Evolutionary conservation across 1,140 invertebrate genomes (phyloP), one percentile per base, ranked within the genome.

Genomic region (Probaryconus sp.): DNA sequence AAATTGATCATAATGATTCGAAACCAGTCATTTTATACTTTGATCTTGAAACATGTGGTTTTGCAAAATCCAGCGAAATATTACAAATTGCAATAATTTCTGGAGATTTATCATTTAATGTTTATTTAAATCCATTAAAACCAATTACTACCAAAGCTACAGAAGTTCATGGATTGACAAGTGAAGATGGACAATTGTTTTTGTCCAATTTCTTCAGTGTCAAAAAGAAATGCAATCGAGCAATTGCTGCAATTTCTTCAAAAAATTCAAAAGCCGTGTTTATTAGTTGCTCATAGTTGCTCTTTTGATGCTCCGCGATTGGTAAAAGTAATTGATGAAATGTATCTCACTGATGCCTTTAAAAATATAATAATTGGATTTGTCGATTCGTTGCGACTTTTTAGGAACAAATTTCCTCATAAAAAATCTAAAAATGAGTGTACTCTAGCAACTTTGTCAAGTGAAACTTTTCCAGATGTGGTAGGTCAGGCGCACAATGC

Each of bases 41-140:
- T 28, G 65, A 76, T 38, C 17, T 72, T 24, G 63, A 77, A 60
- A 77, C 68, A 9, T 68, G 56, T 6, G 68, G 68, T 11, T 64
- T 72, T 20, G 30, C 14, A 30, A 56, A 13, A 30, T 26, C 10
- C 6, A 13, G 18, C 31, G 68, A 69, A 14, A 53, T 77, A 31
- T 26, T 73, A n/a, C 68, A 77, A 64, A 72, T 77, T 16, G 64
- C 74, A 20, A 50, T 51, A 9, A 69, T 53, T 17, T 53, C 17
- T 42, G 37, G 14, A 20, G 21, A 51, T 13, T 38, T 11, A 9
- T 20, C 16, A 3, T 76, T 65, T 24, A 56, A 30, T 40, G 37
- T 26, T 5, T 76, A 71, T 28, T 26, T 72, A 0, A 61, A 51
- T 28, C 74, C 61, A 38, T 37, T 13, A 5, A 13, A 63, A 43